Evolutionary conservation across 2,888 invertebrate species (phyloP).

Genomic region (Polydrusus pterygomalis): DNA sequence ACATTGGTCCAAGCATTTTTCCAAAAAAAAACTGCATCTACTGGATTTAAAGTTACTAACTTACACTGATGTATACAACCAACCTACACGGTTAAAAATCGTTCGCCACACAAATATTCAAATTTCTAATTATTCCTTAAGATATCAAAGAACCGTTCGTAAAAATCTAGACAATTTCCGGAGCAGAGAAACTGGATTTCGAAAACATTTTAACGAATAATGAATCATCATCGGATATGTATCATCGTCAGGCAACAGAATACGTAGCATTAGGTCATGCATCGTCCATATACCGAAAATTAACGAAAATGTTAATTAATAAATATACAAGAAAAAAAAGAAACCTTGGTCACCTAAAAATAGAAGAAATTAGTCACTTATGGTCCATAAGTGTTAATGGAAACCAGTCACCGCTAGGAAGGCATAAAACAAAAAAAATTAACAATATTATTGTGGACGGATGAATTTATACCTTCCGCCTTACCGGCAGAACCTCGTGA

Average conservation of each 20-base stretch:
- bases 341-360: constrained; percentile 11
- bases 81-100: too few species aligned
- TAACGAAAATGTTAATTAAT: background rate
- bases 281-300: constrained; percentile 4
- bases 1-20: too few species aligned
- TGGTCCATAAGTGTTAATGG: background rate
- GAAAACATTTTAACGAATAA: background rate
- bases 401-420: too few species aligned
- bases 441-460: too few species aligned
- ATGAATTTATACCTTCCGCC: too few species aligned
- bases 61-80: too few species aligned
- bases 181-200: constrained; percentile 19
- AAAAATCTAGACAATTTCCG: constrained; percentile 19
- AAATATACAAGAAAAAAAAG: background rate
- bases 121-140: too few species aligned
- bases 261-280: constrained; percentile 6
- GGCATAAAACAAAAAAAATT: too few species aligned
- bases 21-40: too few species aligned
- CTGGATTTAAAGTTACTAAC: too few species aligned
- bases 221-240: constrained; percentile 23
- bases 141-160: background rate
- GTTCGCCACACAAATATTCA: too few species aligned
- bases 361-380: constrained; percentile 10
- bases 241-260: constrained; percentile 1
- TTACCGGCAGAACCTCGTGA: too few species aligned